These are phyloP conservation scores for Idaea straminata DNA, from an alignment of 2,888 invertebrate species.

Conservation along the genomic window DNA sequence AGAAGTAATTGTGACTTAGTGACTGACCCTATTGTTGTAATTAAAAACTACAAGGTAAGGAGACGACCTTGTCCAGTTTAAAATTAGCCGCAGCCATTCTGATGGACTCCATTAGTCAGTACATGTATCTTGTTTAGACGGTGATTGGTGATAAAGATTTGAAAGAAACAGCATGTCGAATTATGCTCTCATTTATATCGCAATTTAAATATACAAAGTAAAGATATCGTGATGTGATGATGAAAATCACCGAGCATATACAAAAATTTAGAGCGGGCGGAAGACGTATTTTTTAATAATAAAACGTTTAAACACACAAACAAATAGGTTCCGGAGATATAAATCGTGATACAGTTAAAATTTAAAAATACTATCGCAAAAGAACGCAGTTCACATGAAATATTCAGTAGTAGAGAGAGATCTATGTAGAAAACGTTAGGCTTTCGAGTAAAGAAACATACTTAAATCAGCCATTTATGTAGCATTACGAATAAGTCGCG, in stretches of 20 bases:
- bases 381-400: neutral
- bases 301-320: conserved; percentile 11
- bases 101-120: conserved; percentile 35
- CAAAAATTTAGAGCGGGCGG: conserved; percentile 26
- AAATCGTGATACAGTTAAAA: neutral
- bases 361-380: conserved; percentile 2
- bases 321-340: conserved; percentile 15
- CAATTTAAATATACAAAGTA: conserved; percentile 28
- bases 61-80: conserved; percentile 49
- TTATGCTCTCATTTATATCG: conserved; percentile 17
- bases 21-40: conserved; percentile 48
- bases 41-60: conserved; percentile 47
- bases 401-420: neutral
- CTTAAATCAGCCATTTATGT: neutral
- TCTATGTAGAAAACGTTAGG: neutral
- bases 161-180: conserved; percentile 30
- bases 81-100: conserved; percentile 42
- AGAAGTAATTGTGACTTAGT: conserved; percentile 40
- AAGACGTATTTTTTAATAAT: conserved; percentile 35
- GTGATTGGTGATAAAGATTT: conserved; percentile 37
- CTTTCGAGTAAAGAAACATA: neutral
- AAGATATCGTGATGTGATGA: conserved; percentile 33
- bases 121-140: conserved; percentile 41
- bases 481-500: conserved; percentile 13
- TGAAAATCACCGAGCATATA: conserved; percentile 33